phyloP scores from a whole-genome alignment of 2,797 vertebrate genomes.

The Acanthiza pusilla region DNA sequence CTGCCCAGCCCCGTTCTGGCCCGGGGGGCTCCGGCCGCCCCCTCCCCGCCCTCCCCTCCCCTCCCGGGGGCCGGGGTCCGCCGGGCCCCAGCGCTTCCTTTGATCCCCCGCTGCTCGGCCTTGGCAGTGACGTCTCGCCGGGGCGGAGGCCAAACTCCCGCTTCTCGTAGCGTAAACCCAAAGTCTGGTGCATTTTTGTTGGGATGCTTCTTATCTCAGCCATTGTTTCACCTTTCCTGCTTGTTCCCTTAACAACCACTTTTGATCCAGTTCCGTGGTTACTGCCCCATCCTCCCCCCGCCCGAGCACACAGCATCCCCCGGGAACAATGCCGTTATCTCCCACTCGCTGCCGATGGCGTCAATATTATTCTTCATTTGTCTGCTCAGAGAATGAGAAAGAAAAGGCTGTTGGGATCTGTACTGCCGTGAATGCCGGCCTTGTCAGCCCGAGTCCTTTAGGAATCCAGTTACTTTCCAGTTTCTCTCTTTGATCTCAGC shows the following conservation, averaged over 20 bases:
- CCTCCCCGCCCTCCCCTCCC: background rate
- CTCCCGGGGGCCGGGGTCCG: background rate
- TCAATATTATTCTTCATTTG: background rate
- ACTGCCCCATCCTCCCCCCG: background rate
- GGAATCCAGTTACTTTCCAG: background rate
- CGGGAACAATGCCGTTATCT: background rate
- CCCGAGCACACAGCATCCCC: background rate
- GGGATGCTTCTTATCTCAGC: constrained; percentile 4
- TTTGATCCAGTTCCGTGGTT: background rate
- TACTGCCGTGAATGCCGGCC: background rate
- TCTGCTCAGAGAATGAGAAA: background rate
- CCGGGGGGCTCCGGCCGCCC: background rate
- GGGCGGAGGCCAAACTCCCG: background rate
- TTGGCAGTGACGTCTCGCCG: background rate
- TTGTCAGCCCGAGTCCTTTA: background rate
- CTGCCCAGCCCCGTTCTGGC: background rate
- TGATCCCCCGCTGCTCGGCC: background rate
- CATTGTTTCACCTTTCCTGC: constrained; percentile 44
- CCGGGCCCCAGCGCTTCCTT: background rate
- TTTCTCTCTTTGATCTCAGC: background rate
- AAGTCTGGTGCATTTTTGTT: background rate
- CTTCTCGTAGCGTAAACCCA: background rate
- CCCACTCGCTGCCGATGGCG: background rate
- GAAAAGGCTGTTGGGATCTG: background rate
- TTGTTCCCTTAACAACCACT: background rate